Conservation (phyloP, 2,797 vertebrate species). For the Phaenicophaeus curvirostris region DNA sequence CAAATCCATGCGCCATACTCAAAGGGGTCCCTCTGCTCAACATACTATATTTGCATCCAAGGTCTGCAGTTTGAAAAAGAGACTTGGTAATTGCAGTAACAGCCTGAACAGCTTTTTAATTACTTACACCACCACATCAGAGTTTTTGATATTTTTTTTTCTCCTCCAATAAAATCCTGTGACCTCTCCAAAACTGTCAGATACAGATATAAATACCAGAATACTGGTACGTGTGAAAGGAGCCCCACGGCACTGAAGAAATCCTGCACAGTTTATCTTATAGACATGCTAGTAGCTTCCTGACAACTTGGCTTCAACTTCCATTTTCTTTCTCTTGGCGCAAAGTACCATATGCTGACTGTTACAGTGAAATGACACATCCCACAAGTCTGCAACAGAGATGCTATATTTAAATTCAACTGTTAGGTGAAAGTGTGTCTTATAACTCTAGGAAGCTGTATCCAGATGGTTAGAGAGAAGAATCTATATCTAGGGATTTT, state of each 20-base stretch:
- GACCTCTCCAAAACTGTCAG: not conserved
- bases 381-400: not conserved
- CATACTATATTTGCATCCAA: not conserved
- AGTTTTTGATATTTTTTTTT: not conserved
- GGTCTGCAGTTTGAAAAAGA: not conserved
- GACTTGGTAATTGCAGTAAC: not conserved
- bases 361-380: slow-evolving; percentile 37
- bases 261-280: not conserved
- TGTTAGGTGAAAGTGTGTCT: slow-evolving; percentile 28
- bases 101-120: not conserved
- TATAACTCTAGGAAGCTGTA: not conserved
- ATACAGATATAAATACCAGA: not conserved
- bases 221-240: not conserved
- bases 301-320: slow-evolving; percentile 42
- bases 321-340: not conserved
- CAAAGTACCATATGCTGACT: slow-evolving; percentile 47
- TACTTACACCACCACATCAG: not conserved
- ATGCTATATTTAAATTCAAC: slow-evolving; percentile 56
- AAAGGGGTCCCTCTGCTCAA: not conserved
- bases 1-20: not conserved
- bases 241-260: slow-evolving; percentile 1
- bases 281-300: not conserved
- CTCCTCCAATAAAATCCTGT: not conserved
- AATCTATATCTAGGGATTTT: not conserved
- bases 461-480: not conserved